Evolutionary conservation across 2,797 vertebrate genomes (phyloP).

Genomic region (Chaetodon trifasciatus): DNA sequence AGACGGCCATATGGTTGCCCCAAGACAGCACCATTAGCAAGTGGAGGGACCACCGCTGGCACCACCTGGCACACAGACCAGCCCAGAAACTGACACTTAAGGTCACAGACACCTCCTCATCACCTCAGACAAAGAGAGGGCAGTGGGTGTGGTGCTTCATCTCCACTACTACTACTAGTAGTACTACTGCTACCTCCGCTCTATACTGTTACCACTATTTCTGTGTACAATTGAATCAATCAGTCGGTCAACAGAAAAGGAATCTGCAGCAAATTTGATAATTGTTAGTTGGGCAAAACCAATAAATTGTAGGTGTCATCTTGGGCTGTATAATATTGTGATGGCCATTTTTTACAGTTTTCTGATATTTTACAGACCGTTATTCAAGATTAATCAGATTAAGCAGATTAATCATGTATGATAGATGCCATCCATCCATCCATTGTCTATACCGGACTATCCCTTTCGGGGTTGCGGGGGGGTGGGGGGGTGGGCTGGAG

Average conservation of each 20-base stretch:
- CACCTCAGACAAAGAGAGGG: slow-evolving; percentile 34
- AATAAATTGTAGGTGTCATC: background rate
- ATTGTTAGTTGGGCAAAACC: background rate
- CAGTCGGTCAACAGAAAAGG: background rate
- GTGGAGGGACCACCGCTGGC: slow-evolving; percentile 54
- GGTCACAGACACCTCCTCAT: slow-evolving; percentile 58
- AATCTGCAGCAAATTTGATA: background rate
- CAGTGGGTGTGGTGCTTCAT: slow-evolving; percentile 29
- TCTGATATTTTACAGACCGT: background rate
- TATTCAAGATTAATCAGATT: too few relatives aligned
- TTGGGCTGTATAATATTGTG: background rate
- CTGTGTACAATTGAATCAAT: background rate
- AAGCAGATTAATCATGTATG: background rate
- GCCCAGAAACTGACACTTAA: slow-evolving; percentile 49
- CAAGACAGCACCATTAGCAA: slow-evolving; percentile 32
- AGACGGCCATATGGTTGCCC: slow-evolving; percentile 69
- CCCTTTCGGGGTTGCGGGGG: too few relatives aligned
- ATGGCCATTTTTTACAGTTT: background rate
- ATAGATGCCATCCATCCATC: too few relatives aligned
- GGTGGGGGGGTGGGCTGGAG: too few relatives aligned
- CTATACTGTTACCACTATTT: background rate
- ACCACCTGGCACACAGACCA: slow-evolving; percentile 68
- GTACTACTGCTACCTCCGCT: accelerated
- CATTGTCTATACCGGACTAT: too few relatives aligned
- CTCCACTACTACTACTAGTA: background rate